Percentiles rank a stretch among this genome's conserved stretches.
Conservation (phyloP, 2,797 vertebrate genomes). For the Anniella stebbinsi region DNA sequence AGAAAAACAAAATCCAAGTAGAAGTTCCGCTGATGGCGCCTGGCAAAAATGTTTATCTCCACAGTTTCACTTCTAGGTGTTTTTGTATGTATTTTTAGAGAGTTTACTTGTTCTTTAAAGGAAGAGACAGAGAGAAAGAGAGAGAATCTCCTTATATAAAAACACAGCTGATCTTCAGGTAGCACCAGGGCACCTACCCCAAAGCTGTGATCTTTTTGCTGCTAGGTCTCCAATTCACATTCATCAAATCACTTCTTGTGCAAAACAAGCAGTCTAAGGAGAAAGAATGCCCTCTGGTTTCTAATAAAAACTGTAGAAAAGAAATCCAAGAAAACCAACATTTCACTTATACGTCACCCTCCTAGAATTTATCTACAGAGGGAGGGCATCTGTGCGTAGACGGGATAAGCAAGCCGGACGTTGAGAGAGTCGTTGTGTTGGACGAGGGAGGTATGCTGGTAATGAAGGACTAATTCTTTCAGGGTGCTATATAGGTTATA, state of each 20-base stretch:
- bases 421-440: slow-evolving; percentile 98
- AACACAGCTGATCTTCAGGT: slow-evolving; percentile 88
- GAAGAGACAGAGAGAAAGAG: slow-evolving; percentile 58
- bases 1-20: slow-evolving; percentile 73
- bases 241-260: slow-evolving; percentile 99
- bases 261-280: slow-evolving; percentile 99
- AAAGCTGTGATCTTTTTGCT: slow-evolving; percentile 82
- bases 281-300: slow-evolving; percentile 97
- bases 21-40: slow-evolving; percentile 76
- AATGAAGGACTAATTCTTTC: slow-evolving; percentile 96
- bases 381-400: slow-evolving; percentile 92
- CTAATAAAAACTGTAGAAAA: slow-evolving; percentile 92
- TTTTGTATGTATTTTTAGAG: slow-evolving; percentile 49
- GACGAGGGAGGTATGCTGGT: slow-evolving; percentile 94
- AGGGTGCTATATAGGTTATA: slow-evolving; percentile 96
- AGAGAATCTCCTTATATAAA: slow-evolving; percentile 73
- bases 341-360: slow-evolving; percentile 62
- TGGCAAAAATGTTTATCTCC: slow-evolving; percentile 74
- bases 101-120: slow-evolving; percentile 36
- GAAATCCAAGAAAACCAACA: slow-evolving; percentile 85
- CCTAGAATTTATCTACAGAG: slow-evolving; percentile 90
- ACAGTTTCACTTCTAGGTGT: slow-evolving; percentile 76
- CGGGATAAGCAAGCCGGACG: slow-evolving; percentile 92
- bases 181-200: slow-evolving; percentile 88
- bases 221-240: slow-evolving; percentile 90